Base-by-base conservation (phyloP, 53 echinoderm and acorn worm species). In the Pentamera pediparva region DNA sequence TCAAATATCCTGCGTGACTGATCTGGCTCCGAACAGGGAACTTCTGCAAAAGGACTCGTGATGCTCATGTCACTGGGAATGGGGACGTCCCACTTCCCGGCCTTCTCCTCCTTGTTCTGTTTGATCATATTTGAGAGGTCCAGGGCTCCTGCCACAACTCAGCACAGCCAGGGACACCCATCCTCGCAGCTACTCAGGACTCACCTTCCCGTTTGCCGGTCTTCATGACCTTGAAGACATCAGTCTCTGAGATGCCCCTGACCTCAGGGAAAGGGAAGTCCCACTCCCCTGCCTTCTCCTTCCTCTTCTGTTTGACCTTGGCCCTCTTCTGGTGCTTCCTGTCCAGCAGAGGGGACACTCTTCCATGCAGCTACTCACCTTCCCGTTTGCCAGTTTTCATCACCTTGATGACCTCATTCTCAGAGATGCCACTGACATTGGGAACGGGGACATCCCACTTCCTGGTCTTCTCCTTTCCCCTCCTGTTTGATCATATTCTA, bases 401-500 rank as follows among this genome's bases (percentile, higher is more conserved):
- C n/a, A n/a, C n/a, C n/a, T n/a, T n/a, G n/a, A n/a, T n/a, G n/a
- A n/a, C n/a, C n/a, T n/a, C n/a, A n/a, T n/a, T n/a, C n/a, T n/a
- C n/a, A n/a, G n/a, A n/a, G n/a, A n/a, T n/a, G n/a, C n/a, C n/a
- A n/a, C n/a, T n/a, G n/a, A n/a, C n/a, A n/a, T n/a, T 93, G 5
- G 93, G 93, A 13, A 93, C 63, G n/a, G 93, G 93, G 25, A 93
- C 93, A 29, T 93, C 93, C 93, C 93, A 93, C 52, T 93, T 93
- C 38, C 93, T 89, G 9, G 93, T 89, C 61, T 93, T 93, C 76
- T 93, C 89, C 51, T n/a, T n/a, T 90, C 73, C 93, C 65, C 70
- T 93, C 89, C 87, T 93, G 93, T 73, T 93, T 93, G 71, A 93
- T 87, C 93, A 93, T 93, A 75, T 93, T 93, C 43, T 89, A 93